A percentile compares a stretch with the other conserved stretches of the same genome.
These are phyloP conservation scores for Turritopsis rubra DNA, from an alignment of 30 jellyfish, hydroid and myxozoan species.

Conservation along the genomic window DNA sequence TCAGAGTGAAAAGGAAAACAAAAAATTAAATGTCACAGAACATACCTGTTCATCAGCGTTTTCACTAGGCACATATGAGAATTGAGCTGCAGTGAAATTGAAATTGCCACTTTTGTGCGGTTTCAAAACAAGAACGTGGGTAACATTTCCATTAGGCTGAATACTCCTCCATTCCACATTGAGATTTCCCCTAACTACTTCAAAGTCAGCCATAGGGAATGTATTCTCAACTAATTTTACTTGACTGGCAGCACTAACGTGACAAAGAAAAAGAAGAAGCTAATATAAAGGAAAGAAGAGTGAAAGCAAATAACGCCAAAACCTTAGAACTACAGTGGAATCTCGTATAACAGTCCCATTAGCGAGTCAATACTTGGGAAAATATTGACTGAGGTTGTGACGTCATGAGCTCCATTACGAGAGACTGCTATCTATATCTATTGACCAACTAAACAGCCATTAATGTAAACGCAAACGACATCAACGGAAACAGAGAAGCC, in stretches of 20 bases:
- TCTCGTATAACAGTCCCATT: no score
- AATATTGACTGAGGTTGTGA: no score
- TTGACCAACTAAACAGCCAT: no score
- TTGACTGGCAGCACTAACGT: constrained; percentile 62
- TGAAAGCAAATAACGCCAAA: no score
- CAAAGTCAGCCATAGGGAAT: constrained; percentile 74
- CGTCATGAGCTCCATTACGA: no score
- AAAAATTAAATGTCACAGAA: neutral
- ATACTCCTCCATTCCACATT: constrained; percentile 89
- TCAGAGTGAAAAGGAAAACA: neutral
- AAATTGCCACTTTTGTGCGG: constrained; percentile 72
- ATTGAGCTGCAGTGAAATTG: constrained; percentile 91
- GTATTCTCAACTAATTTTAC: constrained; percentile 65
- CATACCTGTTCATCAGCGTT: constrained; percentile 79
- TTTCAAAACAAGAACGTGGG: constrained; percentile 68
- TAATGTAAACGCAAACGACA: no score
- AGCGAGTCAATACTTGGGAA: no score
- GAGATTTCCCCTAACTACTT: constrained; percentile 65
- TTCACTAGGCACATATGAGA: constrained; percentile 69
- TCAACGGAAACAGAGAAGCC: no score
- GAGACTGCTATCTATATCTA: no score
- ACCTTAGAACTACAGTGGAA: no score
- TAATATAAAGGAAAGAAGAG: no score
- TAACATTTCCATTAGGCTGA: constrained; percentile 72
- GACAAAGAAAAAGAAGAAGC: neutral